Conservation (phyloP, 2,888 invertebrate species). For the Acronicta alni region DNA sequence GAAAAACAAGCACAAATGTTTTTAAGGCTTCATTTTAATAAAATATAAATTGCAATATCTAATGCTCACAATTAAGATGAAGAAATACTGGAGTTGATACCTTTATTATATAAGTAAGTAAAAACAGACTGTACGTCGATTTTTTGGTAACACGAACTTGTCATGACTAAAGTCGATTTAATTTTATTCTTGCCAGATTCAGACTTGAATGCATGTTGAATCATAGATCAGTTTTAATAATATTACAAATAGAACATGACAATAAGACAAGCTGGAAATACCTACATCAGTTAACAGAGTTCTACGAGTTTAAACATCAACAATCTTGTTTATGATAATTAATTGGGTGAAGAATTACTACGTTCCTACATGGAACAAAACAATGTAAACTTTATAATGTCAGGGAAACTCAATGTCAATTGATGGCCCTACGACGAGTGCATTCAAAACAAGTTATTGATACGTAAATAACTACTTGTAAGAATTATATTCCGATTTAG, state of each 20-base stretch:
- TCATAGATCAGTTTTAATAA: slow-evolving; percentile 3
- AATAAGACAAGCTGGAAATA: slow-evolving; percentile 3
- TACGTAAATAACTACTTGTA: slow-evolving; percentile 1
- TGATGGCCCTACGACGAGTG: neutral
- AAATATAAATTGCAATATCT: slow-evolving; percentile 3
- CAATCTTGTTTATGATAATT: slow-evolving; percentile 6
- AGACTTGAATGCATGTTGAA: slow-evolving; percentile 16
- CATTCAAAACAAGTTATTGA: neutral
- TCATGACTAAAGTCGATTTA: slow-evolving; percentile 5
- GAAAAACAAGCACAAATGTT: slow-evolving; percentile 29
- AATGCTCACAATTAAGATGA: slow-evolving; percentile 6
- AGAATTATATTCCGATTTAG: neutral
- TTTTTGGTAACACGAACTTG: slow-evolving; percentile 9
- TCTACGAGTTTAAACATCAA: neutral
- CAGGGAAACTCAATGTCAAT: slow-evolving; percentile 8
- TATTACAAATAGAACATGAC: slow-evolving; percentile 8
- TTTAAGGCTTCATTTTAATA: slow-evolving; percentile 22
- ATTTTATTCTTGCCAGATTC: slow-evolving; percentile 10
- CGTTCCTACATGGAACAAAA: slow-evolving; percentile 16
- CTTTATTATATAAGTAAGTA: slow-evolving; percentile 4
- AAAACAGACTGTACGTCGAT: neutral
- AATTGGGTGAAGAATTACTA: slow-evolving; percentile 3
- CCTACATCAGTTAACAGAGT: neutral
- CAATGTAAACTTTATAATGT: slow-evolving; percentile 3
- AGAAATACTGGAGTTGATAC: slow-evolving; percentile 1